phyloP scores from a whole-genome alignment of 2,797 vertebrate genomes.

The Bradypodion ventrale region DNA sequence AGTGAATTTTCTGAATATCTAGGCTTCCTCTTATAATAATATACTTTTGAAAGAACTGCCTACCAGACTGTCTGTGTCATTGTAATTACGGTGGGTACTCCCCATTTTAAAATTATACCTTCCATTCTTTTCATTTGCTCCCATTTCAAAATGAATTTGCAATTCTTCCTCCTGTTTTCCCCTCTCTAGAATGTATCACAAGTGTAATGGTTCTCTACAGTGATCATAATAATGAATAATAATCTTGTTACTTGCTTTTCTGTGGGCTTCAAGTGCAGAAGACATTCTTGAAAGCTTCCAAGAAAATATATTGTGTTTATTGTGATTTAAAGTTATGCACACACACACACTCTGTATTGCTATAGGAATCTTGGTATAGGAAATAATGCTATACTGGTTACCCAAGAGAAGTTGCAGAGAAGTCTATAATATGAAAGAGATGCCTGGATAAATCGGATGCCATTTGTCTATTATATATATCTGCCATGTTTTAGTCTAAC shows the following conservation, averaged over 20 bases:
- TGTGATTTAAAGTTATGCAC: constrained; percentile 52
- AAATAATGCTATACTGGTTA: constrained; percentile 60
- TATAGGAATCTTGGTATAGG: too few species aligned
- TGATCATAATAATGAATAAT: constrained; percentile 41
- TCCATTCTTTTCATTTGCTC: neutral
- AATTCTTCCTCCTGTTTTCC: neutral
- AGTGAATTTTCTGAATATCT: neutral
- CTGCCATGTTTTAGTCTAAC: constrained; percentile 66
- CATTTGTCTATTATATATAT: constrained; percentile 67
- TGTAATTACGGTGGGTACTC: neutral
- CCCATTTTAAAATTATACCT: neutral
- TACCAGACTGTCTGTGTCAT: neutral
- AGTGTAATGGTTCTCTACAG: constrained; percentile 16
- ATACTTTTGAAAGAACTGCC: neutral
- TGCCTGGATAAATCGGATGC: constrained; percentile 67
- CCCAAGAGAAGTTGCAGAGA: constrained; percentile 42
- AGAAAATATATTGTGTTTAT: constrained; percentile 54
- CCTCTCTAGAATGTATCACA: neutral
- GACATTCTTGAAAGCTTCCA: constrained; percentile 47
- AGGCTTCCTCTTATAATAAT: neutral
- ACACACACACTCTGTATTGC: too few species aligned
- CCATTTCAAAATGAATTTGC: neutral
- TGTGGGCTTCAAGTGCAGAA: constrained; percentile 21
- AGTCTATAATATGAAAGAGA: constrained; percentile 52
- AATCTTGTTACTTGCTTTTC: constrained; percentile 51